Evolutionary conservation across 1,140 invertebrate species (phyloP).

Genomic region (Drosophila ananassae): DNA sequence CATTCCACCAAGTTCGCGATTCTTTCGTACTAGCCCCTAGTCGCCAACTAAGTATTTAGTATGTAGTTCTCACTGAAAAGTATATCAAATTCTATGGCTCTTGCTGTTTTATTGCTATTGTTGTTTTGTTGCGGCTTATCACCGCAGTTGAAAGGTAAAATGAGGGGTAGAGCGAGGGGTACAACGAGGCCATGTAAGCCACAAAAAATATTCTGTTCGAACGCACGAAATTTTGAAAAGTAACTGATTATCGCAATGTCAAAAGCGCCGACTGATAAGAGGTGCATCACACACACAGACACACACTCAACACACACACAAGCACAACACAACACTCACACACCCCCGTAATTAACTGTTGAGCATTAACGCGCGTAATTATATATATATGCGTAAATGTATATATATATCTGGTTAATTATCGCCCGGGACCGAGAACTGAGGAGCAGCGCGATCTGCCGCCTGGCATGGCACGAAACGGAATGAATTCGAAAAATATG

Average conservation of each 20-base stretch:
- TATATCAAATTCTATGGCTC: slow-evolving; percentile 32
- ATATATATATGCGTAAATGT: slow-evolving; percentile 41
- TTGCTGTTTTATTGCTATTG: neutral
- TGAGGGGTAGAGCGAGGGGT: slow-evolving; percentile 22
- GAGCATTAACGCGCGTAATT: slow-evolving; percentile 52
- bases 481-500: slow-evolving; percentile 38
- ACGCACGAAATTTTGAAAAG: slow-evolving; percentile 41
- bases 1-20: slow-evolving; percentile 35
- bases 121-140: slow-evolving; percentile 35
- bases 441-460: slow-evolving; percentile 48
- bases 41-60: slow-evolving; percentile 37
- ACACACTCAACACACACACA: slow-evolving; percentile 6
- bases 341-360: slow-evolving; percentile 22
- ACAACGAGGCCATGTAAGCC: slow-evolving; percentile 32
- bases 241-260: slow-evolving; percentile 56
- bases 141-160: neutral
- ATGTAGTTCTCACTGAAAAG: slow-evolving; percentile 34
- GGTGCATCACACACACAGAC: slow-evolving; percentile 28
- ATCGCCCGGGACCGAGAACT: neutral
- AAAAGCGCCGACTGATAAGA: slow-evolving; percentile 50
- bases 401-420: slow-evolving; percentile 18
- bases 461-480: slow-evolving; percentile 45
- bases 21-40: slow-evolving; percentile 9
- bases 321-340: neutral
- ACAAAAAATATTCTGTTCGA: slow-evolving; percentile 48